Base-by-base conservation (phyloP, 2,113 vertebrate genomes). In the Elgaria multicarinata region DNA sequence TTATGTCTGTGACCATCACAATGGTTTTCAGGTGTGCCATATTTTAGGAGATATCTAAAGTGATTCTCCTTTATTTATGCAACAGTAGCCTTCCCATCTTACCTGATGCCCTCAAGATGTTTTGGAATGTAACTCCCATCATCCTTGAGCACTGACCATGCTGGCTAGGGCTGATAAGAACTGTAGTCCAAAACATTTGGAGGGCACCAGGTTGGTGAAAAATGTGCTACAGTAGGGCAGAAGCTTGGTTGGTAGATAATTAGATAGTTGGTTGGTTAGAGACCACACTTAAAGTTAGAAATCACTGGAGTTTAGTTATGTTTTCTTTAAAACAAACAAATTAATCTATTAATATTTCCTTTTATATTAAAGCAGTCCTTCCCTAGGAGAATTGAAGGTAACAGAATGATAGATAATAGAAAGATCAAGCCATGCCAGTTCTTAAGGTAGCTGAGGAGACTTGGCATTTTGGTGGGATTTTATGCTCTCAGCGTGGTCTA, bases 361-460 rank as follows among this genome's bases (percentile, higher is more conserved):
- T 1, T 58, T 42, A 44, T 20, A 67, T 44, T 14, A 36, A 72
- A 50, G 22, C 4, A 12, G 42, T 71, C 13, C 9, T 0, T 66
- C 14, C 3, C 14, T 46, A 33, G 7, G 33, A 18, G 14, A 66
- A 76, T 50, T 76, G 8, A 76, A 50, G 44, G 42, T 24, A 66
- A 83, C 3, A 39, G 67, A 44, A 88, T 33, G 18, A 62, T 42
- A 62, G 33, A 50, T n/a, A 76, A 83, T 12, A 39, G 78, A 44
- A 88, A 33, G 18, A 74, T 42, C 39, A 39, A 1, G 44, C 33
- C 62, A 77, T 36, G 0, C 0, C 76, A 50, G 28, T 74, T 62
- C 58, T 76, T 79, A 42, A 24, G 18, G 28, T 58, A 69, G 20
- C 20, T 71, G n/a, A 53, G n/a, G 85, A 83, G 85, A 87, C 24